phyloP scores from a whole-genome alignment of 2,113 vertebrate genomes.

The Cryptomyrus ogoouensis region DNA sequence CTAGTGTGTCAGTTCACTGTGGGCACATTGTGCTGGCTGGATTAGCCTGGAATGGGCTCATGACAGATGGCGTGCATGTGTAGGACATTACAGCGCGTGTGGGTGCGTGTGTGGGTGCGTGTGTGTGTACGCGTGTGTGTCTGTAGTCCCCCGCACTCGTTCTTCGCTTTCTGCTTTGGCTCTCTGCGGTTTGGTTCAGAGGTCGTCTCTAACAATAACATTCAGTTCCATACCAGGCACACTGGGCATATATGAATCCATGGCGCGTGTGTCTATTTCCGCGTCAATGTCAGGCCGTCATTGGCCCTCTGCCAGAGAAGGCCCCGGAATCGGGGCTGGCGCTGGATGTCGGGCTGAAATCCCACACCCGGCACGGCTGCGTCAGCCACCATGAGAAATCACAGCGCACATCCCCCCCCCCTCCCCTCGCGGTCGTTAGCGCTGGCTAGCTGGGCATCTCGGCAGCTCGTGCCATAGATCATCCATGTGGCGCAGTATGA shows the following conservation, averaged over 20 bases:
- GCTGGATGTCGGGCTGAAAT: background rate
- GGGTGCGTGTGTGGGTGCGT: background rate
- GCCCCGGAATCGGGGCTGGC: background rate
- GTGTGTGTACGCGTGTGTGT: background rate
- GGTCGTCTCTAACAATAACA: background rate
- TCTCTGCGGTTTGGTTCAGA: background rate
- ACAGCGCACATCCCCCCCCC: background rate
- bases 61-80: slow-evolving; percentile 46
- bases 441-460: background rate
- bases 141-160: slow-evolving; percentile 12
- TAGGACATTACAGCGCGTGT: slow-evolving; percentile 11
- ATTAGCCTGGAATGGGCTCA: slow-evolving; percentile 35
- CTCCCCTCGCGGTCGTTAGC: background rate
- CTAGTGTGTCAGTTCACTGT: slow-evolving; percentile 21
- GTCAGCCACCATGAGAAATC: background rate
- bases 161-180: background rate
- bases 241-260: background rate
- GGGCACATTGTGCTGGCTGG: slow-evolving; percentile 30
- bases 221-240: background rate
- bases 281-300: background rate
- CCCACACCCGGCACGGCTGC: background rate
- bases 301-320: background rate
- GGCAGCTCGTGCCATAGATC: too few species aligned
- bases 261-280: background rate
- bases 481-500: background rate